These are phyloP conservation scores for Anthonomus grandis DNA, from an alignment of 1,140 invertebrate genomes.

Conservation along the genomic window DNA sequence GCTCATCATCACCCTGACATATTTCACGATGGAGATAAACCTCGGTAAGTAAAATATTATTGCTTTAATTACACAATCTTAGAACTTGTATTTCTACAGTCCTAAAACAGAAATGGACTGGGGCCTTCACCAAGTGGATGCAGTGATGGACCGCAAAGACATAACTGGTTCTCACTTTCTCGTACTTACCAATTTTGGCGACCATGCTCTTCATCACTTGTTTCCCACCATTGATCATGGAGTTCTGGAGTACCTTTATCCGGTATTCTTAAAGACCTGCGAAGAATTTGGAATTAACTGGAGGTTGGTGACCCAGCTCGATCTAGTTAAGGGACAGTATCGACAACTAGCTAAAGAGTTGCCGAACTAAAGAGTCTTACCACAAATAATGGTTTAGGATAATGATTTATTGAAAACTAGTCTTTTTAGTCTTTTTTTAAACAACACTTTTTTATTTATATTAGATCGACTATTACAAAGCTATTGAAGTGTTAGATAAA, in stretches of 20 bases:
- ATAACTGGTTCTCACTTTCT: conserved; percentile 64
- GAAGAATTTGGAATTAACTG: conserved; percentile 64
- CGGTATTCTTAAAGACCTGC: conserved; percentile 64
- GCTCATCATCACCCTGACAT: conserved; percentile 81
- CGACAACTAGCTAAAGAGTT: conserved; percentile 59
- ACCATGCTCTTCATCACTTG: conserved; percentile 76
- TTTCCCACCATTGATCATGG: conserved; percentile 81
- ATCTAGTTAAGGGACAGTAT: conserved; percentile 67
- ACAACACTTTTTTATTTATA: too few species aligned
- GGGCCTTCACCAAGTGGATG: conserved; percentile 74
- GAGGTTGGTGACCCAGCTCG: conserved; percentile 55
- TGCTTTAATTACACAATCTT: too few species aligned
- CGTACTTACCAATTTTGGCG: conserved; percentile 69
- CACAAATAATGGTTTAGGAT: too few species aligned
- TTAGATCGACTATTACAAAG: too few species aligned
- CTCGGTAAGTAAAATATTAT: conserved; percentile 49
- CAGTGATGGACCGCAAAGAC: conserved; percentile 67
- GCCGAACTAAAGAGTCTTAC: conserved; percentile 47
- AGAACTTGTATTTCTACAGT: conserved; percentile 16
- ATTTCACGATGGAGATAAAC: conserved; percentile 77
- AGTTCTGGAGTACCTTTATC: conserved; percentile 61
- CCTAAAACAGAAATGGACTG: conserved; percentile 56
- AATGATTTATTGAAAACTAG: too few species aligned
- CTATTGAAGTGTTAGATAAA: too few species aligned
- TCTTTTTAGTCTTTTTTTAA: too few species aligned